Evolutionary conservation across 2,797 vertebrate species (phyloP), one percentile per base, ranked within the genome.

Genomic region (Pantherophis vulpinus): DNA sequence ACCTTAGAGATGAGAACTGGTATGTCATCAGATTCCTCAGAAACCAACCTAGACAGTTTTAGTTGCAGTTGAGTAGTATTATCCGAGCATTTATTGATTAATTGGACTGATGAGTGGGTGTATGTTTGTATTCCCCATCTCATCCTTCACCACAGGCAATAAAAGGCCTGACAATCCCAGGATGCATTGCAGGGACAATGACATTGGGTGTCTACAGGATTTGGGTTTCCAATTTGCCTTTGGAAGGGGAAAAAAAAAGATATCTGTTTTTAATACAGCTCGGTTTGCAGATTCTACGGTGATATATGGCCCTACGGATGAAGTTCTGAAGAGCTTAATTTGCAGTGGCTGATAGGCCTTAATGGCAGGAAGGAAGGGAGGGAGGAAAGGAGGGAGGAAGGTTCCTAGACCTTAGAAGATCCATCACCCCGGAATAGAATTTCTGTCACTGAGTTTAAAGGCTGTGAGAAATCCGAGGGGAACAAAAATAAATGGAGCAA

Each of bases 301-400:
- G 97, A 97, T 97, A 94, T 96, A 97, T 97, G 96, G 91, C 97
- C 96, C 94, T 96, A 93, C 94, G 96, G 96, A 96, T 83, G 95
- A 95, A 96, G 95, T 94, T 96, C 94, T 95, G 95, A 96, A 94
- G 96, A 88, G 96, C 96, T 97, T 95, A 95, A 96, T 95, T 93
- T 97, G 96, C 97, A 93, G 96, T 86, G 97, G 96, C 96, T 97
- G 95, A 97, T 97, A 96, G 96, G 96, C 91, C 95, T 94, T 97
- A 97, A 97, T 97, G 97, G 97, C 97, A 97, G 97, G 97, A 97
- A 97, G 97, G 97, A 97, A 97, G 97, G 97, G 96, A 97, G 96
- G 97, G 97, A 97, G 97, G 97, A 4, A 58, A 29, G 54, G 20
- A 59, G n/a, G 96, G 97, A n/a, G 88, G 29, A 12, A n/a, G 60